Percentiles rank a stretch among this genome's conserved stretches.
Conservation (phyloP, 2,113 vertebrate species). For the Porphyrio hochstetteri region DNA sequence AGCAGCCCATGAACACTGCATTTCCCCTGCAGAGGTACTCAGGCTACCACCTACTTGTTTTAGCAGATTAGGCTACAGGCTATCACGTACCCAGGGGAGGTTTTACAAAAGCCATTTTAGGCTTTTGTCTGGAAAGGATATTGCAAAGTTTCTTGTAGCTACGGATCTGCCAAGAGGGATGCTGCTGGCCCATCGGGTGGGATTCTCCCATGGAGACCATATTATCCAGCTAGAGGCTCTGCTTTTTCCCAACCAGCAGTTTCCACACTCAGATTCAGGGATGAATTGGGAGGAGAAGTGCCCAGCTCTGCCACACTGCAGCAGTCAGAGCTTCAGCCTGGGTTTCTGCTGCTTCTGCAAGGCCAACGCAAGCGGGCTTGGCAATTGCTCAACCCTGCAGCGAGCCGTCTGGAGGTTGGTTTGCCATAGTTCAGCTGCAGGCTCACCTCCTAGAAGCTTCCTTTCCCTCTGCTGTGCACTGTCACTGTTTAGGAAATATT, state of each 20-base stretch:
- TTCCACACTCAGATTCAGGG: rapidly evolving
- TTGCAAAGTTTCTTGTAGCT: neutral
- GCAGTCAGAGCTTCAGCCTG: neutral
- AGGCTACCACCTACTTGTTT: neutral
- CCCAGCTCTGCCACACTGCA: neutral
- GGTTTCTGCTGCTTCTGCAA: neutral
- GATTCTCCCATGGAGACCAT: rapidly evolving
- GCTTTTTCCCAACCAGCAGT: neutral
- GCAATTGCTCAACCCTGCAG: rapidly evolving
- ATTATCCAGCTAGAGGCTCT: neutral
- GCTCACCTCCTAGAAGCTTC: neutral
- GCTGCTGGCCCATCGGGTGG: neutral
- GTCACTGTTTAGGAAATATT: conserved; percentile 3
- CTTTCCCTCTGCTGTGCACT: neutral
- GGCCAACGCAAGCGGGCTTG: neutral
- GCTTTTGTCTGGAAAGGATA: neutral
- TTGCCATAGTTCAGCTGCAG: neutral
- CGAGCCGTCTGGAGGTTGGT: neutral
- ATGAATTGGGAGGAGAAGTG: neutral
- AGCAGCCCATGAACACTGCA: neutral
- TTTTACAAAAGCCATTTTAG: neutral
- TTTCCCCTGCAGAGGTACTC: neutral
- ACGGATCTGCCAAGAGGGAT: neutral
- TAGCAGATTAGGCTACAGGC: neutral
- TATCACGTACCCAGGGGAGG: neutral